A percentile compares a stretch with the other conserved stretches of the same genome.
Conservation (phyloP, 2,113 vertebrate genomes). For the Crypturellus undulatus region DNA sequence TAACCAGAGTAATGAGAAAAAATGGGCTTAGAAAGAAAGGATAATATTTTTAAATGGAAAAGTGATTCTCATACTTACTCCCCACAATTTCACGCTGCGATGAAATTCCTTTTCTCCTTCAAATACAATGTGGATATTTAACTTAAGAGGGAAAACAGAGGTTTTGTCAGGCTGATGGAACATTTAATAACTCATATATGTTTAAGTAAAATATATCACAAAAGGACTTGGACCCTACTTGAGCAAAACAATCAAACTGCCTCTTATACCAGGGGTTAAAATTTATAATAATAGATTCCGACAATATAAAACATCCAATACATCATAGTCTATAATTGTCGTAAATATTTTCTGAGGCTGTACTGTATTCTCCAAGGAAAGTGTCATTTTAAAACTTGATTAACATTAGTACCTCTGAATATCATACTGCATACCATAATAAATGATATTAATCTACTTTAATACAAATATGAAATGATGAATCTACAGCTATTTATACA, state of each 20-base stretch:
- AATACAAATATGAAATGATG: neutral
- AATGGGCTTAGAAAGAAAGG: neutral
- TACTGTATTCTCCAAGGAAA: neutral
- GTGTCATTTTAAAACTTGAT: neutral
- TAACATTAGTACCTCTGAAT: neutral
- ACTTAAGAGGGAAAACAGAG: constrained; percentile 71
- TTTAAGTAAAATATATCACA: neutral
- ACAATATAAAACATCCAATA: neutral
- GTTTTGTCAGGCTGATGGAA: neutral
- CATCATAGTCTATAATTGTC: neutral
- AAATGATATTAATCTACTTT: neutral
- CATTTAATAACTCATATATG: neutral
- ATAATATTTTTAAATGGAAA: neutral
- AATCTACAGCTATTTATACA: neutral
- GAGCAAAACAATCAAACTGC: neutral
- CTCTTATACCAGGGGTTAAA: neutral
- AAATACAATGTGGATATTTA: constrained; percentile 93
- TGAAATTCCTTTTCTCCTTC: constrained; percentile 96
- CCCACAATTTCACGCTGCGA: constrained; percentile 92
- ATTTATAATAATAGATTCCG: neutral
- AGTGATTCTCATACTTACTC: constrained; percentile 85
- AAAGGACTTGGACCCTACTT: neutral
- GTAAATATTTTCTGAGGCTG: neutral
- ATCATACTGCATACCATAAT: neutral
- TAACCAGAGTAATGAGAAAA: neutral